phyloP scores from a whole-genome alignment of 2,888 invertebrate genomes.

The Philopedon plagiatum region DNA sequence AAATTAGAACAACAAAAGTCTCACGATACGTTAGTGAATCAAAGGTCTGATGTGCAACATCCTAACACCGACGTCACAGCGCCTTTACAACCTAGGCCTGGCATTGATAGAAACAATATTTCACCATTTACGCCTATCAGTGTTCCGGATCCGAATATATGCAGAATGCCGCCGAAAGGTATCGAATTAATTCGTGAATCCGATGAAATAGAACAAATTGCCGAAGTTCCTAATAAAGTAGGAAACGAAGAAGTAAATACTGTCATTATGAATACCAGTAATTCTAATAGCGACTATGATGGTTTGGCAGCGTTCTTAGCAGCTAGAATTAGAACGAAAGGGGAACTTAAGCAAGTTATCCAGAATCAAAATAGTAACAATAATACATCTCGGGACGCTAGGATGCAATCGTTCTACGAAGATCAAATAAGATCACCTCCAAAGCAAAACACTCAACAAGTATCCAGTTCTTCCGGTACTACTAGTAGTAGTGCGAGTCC shows the following conservation, averaged over 20 bases:
- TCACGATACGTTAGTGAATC: conserved; percentile 58
- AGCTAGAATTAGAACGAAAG: conserved; percentile 87
- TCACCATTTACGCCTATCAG: conserved; percentile 73
- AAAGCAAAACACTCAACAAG: conserved; percentile 57
- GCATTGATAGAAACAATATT: conserved; percentile 70
- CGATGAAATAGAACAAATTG: conserved; percentile 68
- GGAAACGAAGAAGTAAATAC: conserved; percentile 48
- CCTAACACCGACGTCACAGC: conserved; percentile 67
- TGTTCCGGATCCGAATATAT: conserved; percentile 65
- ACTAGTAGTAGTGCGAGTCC: conserved; percentile 66
- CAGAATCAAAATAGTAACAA: conserved; percentile 45
- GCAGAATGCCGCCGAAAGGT: conserved; percentile 41
- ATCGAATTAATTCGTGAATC: conserved; percentile 75
- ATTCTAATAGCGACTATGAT: conserved; percentile 67
- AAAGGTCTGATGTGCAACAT: conserved; percentile 64
- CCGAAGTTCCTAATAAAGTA: conserved; percentile 60
- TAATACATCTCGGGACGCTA: conserved; percentile 51
- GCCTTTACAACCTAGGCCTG: conserved; percentile 69
- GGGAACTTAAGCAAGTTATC: conserved; percentile 79
- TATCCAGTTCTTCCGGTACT: conserved; percentile 49
- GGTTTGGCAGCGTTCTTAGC: conserved; percentile 76
- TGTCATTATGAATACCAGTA: conserved; percentile 58
- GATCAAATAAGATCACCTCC: conserved; percentile 66
- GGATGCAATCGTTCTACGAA: conserved; percentile 57
- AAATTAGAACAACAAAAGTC: conserved; percentile 66